phyloP scores from a whole-genome alignment of 1,140 invertebrate species.

The Manduca sexta region DNA sequence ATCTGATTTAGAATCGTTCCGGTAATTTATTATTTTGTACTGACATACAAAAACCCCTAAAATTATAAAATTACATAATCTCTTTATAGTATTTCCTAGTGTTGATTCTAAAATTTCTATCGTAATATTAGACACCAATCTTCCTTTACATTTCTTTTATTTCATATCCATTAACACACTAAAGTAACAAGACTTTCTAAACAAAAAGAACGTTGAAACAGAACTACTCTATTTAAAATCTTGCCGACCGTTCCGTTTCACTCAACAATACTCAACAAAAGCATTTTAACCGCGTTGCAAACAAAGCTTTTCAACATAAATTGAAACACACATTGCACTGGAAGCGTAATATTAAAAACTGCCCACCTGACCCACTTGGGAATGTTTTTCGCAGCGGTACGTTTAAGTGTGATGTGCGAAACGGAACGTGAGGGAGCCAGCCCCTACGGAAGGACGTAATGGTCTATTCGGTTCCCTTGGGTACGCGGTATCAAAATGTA shows the following conservation, averaged over 20 bases:
- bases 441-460: constrained; percentile 32
- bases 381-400: constrained; percentile 1
- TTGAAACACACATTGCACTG: neutral
- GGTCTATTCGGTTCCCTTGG: constrained; percentile 15
- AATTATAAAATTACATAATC: too few species aligned
- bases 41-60: too few species aligned
- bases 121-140: too few species aligned
- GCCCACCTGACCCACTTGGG: constrained; percentile 25
- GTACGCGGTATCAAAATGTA: too few species aligned
- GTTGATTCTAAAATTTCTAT: too few species aligned
- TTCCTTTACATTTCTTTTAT: too few species aligned
- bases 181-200: too few species aligned
- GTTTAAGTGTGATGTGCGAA: constrained; percentile 3
- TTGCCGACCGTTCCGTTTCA: neutral
- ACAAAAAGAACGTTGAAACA: too few species aligned
- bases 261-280: neutral
- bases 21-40: too few species aligned
- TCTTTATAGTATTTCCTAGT: too few species aligned
- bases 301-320: constrained; percentile 4
- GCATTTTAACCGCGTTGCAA: neutral
- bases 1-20: too few species aligned
- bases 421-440: constrained; percentile 3
- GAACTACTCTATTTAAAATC: constrained; percentile 1
- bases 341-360: constrained; percentile 28
- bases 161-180: too few species aligned